Base-by-base conservation (phyloP, 2,797 vertebrate species). In the Kryptolebias ocellatus region DNA sequence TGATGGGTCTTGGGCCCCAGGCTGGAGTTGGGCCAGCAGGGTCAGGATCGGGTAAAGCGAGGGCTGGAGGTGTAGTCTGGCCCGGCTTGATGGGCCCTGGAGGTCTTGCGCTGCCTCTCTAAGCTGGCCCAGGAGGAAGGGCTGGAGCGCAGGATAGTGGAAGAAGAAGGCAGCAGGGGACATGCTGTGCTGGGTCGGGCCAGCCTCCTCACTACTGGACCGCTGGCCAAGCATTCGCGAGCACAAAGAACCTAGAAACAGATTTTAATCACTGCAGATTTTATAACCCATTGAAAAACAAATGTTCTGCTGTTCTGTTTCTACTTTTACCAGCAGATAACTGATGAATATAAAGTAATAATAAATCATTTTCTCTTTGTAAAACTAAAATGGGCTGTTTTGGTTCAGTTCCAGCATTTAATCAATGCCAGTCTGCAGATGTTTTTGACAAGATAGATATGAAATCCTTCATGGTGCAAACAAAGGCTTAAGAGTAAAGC, bases 11-110 rank as follows among this genome's bases (percentile, higher is more conserved):
- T 94, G 91, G 4, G 92, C 18, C 0, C 95, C 94, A 0, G 96
- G 94, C 87, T 96, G 96, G 17, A 97, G 92, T 63, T 95, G 96
- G 17, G 95, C 93, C 67, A 98, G 83, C 68, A 98, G 91, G 0
- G 94, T 96, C 53, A 98, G 95, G 68, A 96, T 73, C 0, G 95
- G 94, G 0, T 95, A 96, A 47, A 98, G 94, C 0, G 95, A 93
- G 0, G 96, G 96, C 6, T 87, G 92, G 29, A 96, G 90, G 65
- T 39, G 66, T 0, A 95, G 80, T 0, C 71, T 79, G 56, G 87
- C 90, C 8, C 78, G 67, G 2, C 14, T 16, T 0, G 84, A 12
- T 1, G 53, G 66, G 34, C 77, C 39, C 5, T 90, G 88, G 0
- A 76, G 82, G 20, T 83, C 71, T 54, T 76, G 51, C 6, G 92